Evolutionary conservation across 2,113 vertebrate genomes (phyloP).

Genomic region (Pelodiscus sinensis): DNA sequence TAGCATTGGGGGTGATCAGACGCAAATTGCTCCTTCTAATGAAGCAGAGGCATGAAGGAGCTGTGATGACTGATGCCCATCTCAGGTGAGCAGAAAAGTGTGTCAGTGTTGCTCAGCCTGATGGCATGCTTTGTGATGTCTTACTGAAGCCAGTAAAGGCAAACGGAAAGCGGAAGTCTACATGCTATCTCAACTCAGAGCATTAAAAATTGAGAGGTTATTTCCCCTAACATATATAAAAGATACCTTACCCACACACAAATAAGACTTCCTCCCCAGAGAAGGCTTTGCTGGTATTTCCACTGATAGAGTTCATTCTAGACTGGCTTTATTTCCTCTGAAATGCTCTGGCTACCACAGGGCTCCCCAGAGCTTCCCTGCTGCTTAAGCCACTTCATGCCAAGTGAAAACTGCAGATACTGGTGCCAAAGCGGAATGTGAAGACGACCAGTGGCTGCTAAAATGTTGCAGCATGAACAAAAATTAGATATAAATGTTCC

Average conservation of each 20-base stretch:
- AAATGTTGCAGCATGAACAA: rapidly evolving
- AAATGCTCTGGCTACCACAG: background rate
- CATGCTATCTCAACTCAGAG: too few relatives aligned
- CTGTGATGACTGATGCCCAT: background rate
- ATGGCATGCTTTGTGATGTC: background rate
- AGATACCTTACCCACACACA: background rate
- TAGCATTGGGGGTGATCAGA: background rate
- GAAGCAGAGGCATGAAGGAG: background rate
- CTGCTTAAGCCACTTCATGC: background rate
- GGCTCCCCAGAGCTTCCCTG: background rate
- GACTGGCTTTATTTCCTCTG: background rate
- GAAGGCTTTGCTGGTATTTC: background rate
- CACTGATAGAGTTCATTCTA: background rate
- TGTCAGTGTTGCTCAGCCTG: background rate
- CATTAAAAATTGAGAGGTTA: too few relatives aligned
- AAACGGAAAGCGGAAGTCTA: background rate
- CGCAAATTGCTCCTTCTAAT: conserved; percentile 29
- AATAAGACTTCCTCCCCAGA: background rate
- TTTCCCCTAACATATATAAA: too few relatives aligned
- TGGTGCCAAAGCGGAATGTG: background rate
- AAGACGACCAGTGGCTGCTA: background rate
- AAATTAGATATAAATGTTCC: background rate
- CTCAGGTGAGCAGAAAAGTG: background rate
- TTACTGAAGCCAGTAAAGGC: background rate
- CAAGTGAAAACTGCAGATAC: background rate